Conservation (phyloP, 2,113 vertebrate genomes). For the Sphyrna mokarran region DNA sequence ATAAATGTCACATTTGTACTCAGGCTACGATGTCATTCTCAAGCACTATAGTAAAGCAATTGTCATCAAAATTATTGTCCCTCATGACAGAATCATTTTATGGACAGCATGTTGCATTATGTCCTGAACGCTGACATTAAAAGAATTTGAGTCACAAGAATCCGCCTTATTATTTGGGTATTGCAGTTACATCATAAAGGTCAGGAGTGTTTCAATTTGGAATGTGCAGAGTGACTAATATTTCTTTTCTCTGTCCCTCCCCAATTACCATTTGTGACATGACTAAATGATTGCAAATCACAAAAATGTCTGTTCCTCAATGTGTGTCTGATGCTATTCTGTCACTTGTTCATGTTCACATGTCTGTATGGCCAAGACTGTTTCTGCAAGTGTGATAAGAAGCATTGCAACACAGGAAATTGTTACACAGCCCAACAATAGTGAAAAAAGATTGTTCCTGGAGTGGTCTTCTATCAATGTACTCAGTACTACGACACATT, state of each 20-base stretch:
- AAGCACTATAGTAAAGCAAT: not conserved
- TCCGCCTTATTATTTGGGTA: not conserved
- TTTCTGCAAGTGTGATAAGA: not conserved
- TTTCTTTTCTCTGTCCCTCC: not conserved
- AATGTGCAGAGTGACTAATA: not conserved
- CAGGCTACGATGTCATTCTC: not conserved
- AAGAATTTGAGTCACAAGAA: not conserved
- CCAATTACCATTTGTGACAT: not conserved
- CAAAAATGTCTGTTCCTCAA: not conserved
- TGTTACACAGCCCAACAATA: not conserved
- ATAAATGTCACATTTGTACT: not conserved
- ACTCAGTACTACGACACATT: not conserved
- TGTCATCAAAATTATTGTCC: not conserved
- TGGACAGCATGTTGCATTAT: not conserved
- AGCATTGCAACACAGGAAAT: not conserved
- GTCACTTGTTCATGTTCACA: not conserved
- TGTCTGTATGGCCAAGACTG: not conserved
- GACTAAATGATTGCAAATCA: not conserved
- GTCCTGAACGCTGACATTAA: not conserved
- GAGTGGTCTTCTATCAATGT: not conserved
- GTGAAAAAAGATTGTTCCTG: not conserved
- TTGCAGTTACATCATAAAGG: not conserved
- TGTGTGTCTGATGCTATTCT: not conserved
- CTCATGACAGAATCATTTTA: not conserved
- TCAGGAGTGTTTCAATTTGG: conserved; percentile 3